Conservation (phyloP, 2,797 vertebrate genomes). For the Parambassis ranga region DNA sequence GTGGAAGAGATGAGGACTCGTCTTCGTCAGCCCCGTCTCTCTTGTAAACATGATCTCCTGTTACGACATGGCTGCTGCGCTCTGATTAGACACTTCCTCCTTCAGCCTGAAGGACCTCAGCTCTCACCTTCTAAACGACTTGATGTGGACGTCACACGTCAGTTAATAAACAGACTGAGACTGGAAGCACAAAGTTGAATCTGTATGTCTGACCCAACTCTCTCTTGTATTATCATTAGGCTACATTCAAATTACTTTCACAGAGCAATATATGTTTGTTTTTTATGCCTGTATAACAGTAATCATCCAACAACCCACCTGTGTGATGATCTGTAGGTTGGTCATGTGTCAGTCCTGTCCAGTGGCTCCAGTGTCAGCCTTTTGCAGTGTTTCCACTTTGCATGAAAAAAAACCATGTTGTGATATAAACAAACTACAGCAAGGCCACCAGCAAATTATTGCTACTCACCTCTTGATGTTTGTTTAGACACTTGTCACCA, state of each 20-base stretch:
- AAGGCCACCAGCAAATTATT: too few relatives aligned
- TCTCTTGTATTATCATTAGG: background rate
- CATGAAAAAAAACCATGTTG: too few relatives aligned
- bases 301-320: too few relatives aligned
- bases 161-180: background rate
- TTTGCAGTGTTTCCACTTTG: too few relatives aligned
- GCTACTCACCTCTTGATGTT: too few relatives aligned
- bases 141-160: constrained; percentile 31
- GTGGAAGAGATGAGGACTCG: constrained; percentile 58
- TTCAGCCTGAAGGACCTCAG: constrained; percentile 27
- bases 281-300: too few relatives aligned
- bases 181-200: background rate
- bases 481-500: too few relatives aligned
- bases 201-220: background rate
- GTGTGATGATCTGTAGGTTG: too few relatives aligned
- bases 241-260: background rate
- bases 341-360: too few relatives aligned
- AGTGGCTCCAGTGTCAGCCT: too few relatives aligned
- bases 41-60: constrained; percentile 68
- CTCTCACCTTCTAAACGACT: constrained; percentile 15
- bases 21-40: constrained; percentile 57
- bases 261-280: too few relatives aligned
- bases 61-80: constrained; percentile 51
- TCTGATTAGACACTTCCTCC: constrained; percentile 65
- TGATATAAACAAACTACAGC: too few relatives aligned